Evolutionary conservation across 1,140 invertebrate genomes (phyloP), one percentile per base, ranked within the genome.

Genomic region (Zaprionus gabonicus): DNA sequence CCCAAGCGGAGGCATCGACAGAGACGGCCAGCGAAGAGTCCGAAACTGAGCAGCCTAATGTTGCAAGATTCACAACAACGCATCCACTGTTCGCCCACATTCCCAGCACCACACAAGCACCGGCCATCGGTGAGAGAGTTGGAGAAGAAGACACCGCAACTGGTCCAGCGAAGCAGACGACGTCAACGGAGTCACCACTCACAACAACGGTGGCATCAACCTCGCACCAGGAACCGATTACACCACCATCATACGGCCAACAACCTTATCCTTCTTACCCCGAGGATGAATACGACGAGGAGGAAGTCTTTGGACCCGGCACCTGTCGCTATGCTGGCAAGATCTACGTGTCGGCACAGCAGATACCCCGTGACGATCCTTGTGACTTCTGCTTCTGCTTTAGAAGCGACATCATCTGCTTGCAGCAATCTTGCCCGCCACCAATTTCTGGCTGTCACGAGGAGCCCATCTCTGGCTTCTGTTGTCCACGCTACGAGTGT

Each of bases 321-420:
- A 98, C 97, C 38, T 98, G 98, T 91, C 94, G 97, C 78, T 98
- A 97, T 87, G 97, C 97, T 56, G 97, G 97, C 78, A 97, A 97
- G 93, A 95, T 98, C 41, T 98, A 97, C 90, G 97, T 98, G 36
- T 98, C 97, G 1, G 98, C 98, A 4, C 97, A 98, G 93, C 98
- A 99, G 94, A 98, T 99, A 76, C 97, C 97, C 23, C 94, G 97
- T 80, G 97, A 98, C 71, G 97, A 99, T 94, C 97, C 98, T 31
- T 99, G 98, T 91, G 97, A 98, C 91, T 99, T 98, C 94, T 99
- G 98, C 93, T 99, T 99, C 96, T 99, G 98, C 94, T 99, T 98
- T 94, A 95, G 98, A 93, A 97, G 97, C 91, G 98, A 98, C 91
- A 98, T 99, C 76, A 98, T 99, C 78, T 99, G 98, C 84, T 93